Base-by-base conservation (phyloP, 2,888 invertebrate species). In the Steinernema carpocapsae region DNA sequence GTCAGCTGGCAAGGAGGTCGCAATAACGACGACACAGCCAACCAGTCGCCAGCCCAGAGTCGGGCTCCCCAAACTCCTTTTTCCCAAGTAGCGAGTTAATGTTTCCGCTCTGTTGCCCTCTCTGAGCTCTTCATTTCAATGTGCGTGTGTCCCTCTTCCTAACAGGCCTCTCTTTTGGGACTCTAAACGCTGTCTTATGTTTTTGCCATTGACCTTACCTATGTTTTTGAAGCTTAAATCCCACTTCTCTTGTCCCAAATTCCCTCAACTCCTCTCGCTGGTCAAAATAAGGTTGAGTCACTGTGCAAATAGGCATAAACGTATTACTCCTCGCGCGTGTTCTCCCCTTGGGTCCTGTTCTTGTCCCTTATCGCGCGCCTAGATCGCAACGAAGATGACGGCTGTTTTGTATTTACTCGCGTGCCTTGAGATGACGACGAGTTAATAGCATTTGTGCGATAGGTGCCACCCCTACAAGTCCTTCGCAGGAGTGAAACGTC, bases 101-200 rank as follows among this genome's bases (percentile, higher is more conserved):
- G 64, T 64, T 64, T 64, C 64, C 64, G 64, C 64, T 64, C 64
- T 64, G 64, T 64, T 64, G 64, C 64, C 64, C 32, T 64, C 32
- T 32, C 10, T 14, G 64, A 64, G 64, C 64, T 29, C 64, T 32
- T 64, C 64, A 64, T 32, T 22, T 37, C 37, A 10, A 37, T 37
- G 37, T 37, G 37, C 37, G 37, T 37, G 37, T 37, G 37, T 37
- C 37, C 37, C 37, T 37, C 10, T 37, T 37, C 37, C 37, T 37
- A 37, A 37, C 37, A 6, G 10, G 37, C 37, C 37, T 3, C 37
- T 37, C 37, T 37, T 37, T 37, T 37, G 3, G 37, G 37, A 37
- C 37, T 37, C 37, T 37, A 37, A 37, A 37, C 37, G 3, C 4
- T 6, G 37, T 37, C 10, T 37, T 37, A 37, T 37, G 37, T 37